phyloP scores from a whole-genome alignment of 2,888 invertebrate genomes.

The Aelia acuminata region DNA sequence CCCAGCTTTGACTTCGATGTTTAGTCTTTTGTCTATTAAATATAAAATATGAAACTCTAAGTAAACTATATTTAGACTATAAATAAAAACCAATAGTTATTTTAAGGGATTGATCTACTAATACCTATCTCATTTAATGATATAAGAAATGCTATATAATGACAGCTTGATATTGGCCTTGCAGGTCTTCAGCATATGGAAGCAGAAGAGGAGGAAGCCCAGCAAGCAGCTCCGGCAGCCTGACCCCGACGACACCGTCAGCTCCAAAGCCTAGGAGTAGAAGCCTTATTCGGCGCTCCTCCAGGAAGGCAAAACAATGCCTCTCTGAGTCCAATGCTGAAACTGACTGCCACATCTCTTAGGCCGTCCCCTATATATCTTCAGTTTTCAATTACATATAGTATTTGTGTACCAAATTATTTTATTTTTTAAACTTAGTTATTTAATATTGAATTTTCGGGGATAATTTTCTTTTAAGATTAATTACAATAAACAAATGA shows the following conservation, averaged over 20 bases:
- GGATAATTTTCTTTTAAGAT: not conserved
- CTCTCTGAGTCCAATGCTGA: slow-evolving; percentile 77
- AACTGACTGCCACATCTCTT: slow-evolving; percentile 79
- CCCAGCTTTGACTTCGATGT: too few species aligned
- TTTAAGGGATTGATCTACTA: not conserved
- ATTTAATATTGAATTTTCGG: not conserved
- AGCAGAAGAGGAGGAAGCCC: slow-evolving; percentile 70
- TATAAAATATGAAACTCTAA: too few species aligned
- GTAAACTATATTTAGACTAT: too few species aligned
- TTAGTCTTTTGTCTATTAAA: too few species aligned
- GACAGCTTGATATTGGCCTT: not conserved
- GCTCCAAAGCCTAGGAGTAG: slow-evolving; percentile 77
- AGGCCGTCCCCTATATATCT: slow-evolving; percentile 66
- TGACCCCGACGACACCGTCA: slow-evolving; percentile 68
- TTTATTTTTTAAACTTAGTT: not conserved
- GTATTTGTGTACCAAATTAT: slow-evolving; percentile 7
- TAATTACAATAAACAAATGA: not conserved
- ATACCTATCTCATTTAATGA: not conserved
- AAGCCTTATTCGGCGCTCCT: slow-evolving; percentile 84
- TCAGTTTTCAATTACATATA: slow-evolving; percentile 16
- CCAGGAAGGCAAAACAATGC: slow-evolving; percentile 84
- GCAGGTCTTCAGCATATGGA: slow-evolving; percentile 65
- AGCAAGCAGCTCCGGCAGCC: slow-evolving; percentile 69
- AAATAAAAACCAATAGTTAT: not conserved
- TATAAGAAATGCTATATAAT: not conserved